phyloP scores from a whole-genome alignment of 2,797 vertebrate genomes.

The Cossypha polioptera region DNA sequence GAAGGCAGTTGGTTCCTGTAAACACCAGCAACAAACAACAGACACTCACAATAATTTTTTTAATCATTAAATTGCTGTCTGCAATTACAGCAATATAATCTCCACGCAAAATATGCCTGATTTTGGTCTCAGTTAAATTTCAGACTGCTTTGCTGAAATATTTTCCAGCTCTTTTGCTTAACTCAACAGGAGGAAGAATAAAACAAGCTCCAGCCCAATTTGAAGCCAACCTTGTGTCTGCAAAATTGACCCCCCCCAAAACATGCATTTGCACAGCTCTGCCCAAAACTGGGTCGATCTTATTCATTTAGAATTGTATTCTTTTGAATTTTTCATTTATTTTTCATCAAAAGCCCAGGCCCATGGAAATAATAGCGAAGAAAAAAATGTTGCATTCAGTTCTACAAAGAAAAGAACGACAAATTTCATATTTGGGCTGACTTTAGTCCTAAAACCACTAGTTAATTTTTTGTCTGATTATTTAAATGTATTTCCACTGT shows the following conservation, averaged over 20 bases:
- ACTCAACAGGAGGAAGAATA: neutral
- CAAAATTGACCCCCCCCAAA: neutral
- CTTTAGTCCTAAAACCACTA: neutral
- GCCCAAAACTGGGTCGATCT: neutral
- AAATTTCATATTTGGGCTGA: neutral
- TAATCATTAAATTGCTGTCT: neutral
- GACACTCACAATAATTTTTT: neutral
- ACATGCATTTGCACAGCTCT: neutral
- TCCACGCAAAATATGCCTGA: neutral
- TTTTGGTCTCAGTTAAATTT: slow-evolving; percentile 9
- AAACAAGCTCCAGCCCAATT: neutral
- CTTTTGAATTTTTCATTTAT: neutral
- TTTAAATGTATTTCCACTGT: neutral
- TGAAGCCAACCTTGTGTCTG: neutral
- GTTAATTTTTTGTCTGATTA: neutral
- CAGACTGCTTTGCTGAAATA: neutral
- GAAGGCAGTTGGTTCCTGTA: neutral
- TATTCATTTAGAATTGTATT: neutral
- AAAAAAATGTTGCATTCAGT: neutral
- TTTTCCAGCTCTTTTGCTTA: slow-evolving; percentile 3
- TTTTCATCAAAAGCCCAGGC: neutral
- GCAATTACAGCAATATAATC: slow-evolving; percentile 1
- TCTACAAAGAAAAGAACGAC: neutral
- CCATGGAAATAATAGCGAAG: neutral
- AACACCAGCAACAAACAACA: neutral